Conservation (phyloP, 2,888 invertebrate species). For the Andrena bucephala region DNA sequence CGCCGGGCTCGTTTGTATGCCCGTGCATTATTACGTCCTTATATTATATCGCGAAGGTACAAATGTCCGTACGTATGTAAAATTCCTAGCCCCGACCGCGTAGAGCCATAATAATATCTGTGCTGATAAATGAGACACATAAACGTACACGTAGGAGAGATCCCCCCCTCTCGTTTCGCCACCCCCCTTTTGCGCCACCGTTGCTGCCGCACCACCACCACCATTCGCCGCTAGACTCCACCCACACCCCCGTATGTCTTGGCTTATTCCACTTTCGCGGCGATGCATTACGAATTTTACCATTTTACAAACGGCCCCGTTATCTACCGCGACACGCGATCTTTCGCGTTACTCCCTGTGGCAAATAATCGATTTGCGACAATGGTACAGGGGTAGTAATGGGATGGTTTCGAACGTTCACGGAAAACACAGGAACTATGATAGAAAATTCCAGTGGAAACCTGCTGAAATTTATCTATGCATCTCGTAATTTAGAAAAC, state of each 20-base stretch:
- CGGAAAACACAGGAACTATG: too few relatives aligned
- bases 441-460: too few relatives aligned
- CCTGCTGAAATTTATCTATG: too few relatives aligned
- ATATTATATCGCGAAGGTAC: conserved; percentile 83
- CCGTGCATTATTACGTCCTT: conserved; percentile 83
- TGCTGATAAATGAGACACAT: conserved; percentile 84
- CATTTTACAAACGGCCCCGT: conserved; percentile 82
- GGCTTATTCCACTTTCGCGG: conserved; percentile 83
- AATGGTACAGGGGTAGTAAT: conserved; percentile 24
- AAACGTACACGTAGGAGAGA: conserved; percentile 81
- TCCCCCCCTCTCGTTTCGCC: conserved; percentile 63
- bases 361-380: conserved; percentile 67
- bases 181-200: conserved; percentile 58
- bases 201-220: conserved; percentile 50
- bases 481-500: too few relatives aligned
- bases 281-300: conserved; percentile 84
- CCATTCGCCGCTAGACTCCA: conserved; percentile 38
- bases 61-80: conserved; percentile 83
- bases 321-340: conserved; percentile 81
- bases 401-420: neutral
- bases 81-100: conserved; percentile 81
- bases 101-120: conserved; percentile 83
- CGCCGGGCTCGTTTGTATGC: conserved; percentile 71
- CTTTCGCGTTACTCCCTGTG: conserved; percentile 76
- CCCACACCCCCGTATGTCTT: conserved; percentile 76